Base-by-base conservation (phyloP, 2,797 vertebrate genomes). In the Garrulus glandarius region DNA sequence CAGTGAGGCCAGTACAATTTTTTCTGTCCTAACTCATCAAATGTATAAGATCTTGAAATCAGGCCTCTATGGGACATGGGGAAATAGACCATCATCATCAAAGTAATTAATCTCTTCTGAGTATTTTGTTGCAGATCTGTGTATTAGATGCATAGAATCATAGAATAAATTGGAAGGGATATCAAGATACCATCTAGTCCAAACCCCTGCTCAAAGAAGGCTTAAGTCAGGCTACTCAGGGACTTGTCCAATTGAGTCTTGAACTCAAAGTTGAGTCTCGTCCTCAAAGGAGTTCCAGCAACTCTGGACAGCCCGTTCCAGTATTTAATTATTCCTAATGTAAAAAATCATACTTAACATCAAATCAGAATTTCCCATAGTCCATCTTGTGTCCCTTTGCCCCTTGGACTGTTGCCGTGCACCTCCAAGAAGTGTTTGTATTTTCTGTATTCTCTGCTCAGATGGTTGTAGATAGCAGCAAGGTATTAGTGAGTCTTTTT, bases 341-440 rank as follows among this genome's bases (percentile, higher is more conserved):
- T 34, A 57, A 83, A 70, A 75, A 64, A 9, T 16, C 13, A 26
- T 50, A 23, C 4, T 44, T 34, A 16, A 14, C 50, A 16, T 64
- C 1, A 1, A 34, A 27, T 70, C 50, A 64, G n/a, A 77, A 64
- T 77, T 57, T 83, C 15, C 17, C 20, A 14, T 27, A 34, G 21
- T 30, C n/a, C 37, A 8, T 21, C 57, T 46, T 57, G 15, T 57
- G 29, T 70, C 29, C 17, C 15, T 2, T 39, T 70, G 24, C 44
- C 37, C 13, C n/a, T 50, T 83, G 50, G 29, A 22, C 50, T 83
- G 29, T 46, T 0, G 0, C 32, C 0, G 2, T 39, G 44, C 26
- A 27, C n/a, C 14, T 89, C 13, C 50, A 37, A 30, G 24, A 23
- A 12, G 4, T 27, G 44, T 52, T 70, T 70, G 15, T 56, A 11